Percentiles rank a stretch among this genome's conserved stretches.
phyloP scores from a whole-genome alignment of 2,888 invertebrate species.

The Parasteatoda lunata region DNA sequence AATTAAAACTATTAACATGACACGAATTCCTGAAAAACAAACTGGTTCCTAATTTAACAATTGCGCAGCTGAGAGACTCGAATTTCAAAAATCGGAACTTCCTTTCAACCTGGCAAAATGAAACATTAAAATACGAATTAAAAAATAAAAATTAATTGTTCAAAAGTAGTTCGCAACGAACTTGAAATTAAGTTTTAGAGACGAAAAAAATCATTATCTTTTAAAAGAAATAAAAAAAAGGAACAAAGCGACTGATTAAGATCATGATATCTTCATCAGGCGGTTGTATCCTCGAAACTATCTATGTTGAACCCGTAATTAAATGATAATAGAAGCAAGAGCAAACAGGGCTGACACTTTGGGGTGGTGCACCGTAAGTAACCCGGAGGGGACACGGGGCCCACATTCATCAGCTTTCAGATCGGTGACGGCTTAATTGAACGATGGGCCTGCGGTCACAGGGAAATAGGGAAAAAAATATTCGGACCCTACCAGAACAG shows the following conservation, averaged over 20 bases:
- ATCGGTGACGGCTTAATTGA: conserved; percentile 66
- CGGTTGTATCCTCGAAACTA: neutral
- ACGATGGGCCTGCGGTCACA: conserved; percentile 63
- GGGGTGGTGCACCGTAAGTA: conserved; percentile 34
- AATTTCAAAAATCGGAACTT: no score
- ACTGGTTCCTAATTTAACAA: no score
- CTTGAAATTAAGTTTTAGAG: no score
- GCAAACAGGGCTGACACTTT: conserved; percentile 65
- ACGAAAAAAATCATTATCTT: no score
- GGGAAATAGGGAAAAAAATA: conserved; percentile 1
- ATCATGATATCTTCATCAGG: conserved; percentile 59
- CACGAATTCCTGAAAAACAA: no score
- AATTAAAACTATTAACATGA: no score
- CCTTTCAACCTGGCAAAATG: no score
- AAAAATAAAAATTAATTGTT: no score
- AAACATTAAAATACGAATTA: no score
- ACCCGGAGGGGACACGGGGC: conserved; percentile 18
- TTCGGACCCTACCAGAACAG: conserved; percentile 41
- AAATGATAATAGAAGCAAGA: conserved; percentile 64
- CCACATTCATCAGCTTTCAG: conserved; percentile 58
- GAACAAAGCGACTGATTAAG: conserved; percentile 44
- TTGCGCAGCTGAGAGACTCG: no score
- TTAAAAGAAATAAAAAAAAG: neutral
- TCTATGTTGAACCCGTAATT: conserved; percentile 47
- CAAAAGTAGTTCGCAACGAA: no score